Conservation (phyloP, 2,113 vertebrate genomes). For the Alethe diademata region DNA sequence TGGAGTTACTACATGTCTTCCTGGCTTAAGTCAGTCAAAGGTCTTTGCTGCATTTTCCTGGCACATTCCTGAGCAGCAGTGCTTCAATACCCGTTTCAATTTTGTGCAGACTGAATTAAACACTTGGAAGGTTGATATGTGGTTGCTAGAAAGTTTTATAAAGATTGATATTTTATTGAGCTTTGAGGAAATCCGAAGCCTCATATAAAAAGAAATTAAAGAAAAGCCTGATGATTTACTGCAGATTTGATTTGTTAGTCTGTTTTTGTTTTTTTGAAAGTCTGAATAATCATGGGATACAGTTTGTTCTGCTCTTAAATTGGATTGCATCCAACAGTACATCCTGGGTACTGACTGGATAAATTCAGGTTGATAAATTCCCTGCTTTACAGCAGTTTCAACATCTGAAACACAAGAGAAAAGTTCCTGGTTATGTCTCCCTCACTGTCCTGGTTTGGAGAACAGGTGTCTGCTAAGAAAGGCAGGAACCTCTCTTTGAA, state of each 20-base stretch:
- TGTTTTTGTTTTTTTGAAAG: background rate
- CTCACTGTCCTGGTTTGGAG: background rate
- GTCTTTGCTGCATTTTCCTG: background rate
- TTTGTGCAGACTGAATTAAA: background rate
- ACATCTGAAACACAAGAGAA: background rate
- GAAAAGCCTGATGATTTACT: background rate
- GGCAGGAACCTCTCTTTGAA: too few relatives aligned
- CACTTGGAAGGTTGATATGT: background rate
- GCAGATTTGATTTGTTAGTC: background rate
- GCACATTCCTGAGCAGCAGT: background rate
- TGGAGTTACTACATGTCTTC: background rate
- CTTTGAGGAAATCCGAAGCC: background rate
- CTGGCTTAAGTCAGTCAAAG: conserved; percentile 7
- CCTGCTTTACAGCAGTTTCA: background rate
- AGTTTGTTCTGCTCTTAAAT: background rate
- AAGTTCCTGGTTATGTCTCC: background rate
- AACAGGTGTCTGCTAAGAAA: too few relatives aligned
- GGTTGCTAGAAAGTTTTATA: background rate
- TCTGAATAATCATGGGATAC: background rate
- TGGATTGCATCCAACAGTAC: background rate
- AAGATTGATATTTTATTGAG: conserved; percentile 13
- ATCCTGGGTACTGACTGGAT: background rate
- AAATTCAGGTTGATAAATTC: background rate
- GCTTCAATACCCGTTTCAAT: background rate
- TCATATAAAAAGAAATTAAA: background rate